Conservation (phyloP, 2,113 vertebrate species). For the Ceyx margarethae region DNA sequence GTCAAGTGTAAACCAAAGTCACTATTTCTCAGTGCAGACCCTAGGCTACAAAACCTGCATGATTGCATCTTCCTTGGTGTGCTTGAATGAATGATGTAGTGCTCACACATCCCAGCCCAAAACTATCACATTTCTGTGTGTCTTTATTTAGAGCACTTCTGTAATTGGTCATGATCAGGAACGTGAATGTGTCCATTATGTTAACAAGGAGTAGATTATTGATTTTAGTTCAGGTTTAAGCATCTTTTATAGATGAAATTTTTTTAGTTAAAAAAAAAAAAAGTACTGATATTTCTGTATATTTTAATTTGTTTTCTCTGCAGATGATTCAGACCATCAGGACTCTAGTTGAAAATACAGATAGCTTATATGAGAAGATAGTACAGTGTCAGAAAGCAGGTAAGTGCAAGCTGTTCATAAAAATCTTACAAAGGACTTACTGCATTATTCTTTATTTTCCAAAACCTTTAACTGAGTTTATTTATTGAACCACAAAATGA, state of each 20-base stretch:
- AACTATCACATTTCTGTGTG: neutral
- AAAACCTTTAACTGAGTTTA: neutral
- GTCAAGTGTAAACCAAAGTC: neutral
- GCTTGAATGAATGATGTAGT: neutral
- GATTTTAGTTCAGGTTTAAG: neutral
- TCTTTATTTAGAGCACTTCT: neutral
- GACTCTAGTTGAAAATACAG: conserved; percentile 85
- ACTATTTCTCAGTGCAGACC: neutral
- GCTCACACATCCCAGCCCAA: neutral
- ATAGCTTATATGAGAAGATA: conserved; percentile 87
- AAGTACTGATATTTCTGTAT: neutral
- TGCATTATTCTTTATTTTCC: neutral
- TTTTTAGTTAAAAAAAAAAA: neutral
- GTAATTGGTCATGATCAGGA: neutral
- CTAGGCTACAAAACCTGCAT: neutral
- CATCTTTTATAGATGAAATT: neutral
- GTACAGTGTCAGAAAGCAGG: conserved; percentile 90
- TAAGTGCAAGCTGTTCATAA: conserved; percentile 50
- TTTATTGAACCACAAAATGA: neutral
- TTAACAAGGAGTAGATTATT: neutral
- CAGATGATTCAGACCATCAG: conserved; percentile 95
- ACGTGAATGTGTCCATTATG: neutral
- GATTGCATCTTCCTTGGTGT: neutral
- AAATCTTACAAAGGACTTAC: neutral
- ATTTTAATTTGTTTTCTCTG: conserved; percentile 38